phyloP scores from a whole-genome alignment of 2,888 invertebrate genomes.

The Drosophila picticornis region DNA sequence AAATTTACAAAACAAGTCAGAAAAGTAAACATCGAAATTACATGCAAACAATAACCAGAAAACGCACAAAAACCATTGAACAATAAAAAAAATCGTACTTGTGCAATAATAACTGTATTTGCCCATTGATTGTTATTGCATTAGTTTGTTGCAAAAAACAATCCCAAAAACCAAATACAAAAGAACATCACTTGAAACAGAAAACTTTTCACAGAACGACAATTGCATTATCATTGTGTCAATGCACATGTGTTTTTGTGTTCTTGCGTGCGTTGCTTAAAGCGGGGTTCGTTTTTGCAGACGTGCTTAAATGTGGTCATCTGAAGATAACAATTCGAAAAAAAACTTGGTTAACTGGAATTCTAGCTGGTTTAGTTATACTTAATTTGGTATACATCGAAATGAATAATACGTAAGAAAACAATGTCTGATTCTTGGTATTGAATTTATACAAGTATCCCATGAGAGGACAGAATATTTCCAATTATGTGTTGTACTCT shows the following conservation, averaged over 20 bases:
- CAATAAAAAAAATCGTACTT: conserved; percentile 43
- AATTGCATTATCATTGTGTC: conserved; percentile 61
- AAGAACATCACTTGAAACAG: conserved; percentile 26
- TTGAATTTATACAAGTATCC: background rate
- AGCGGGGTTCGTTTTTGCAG: background rate
- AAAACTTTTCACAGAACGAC: conserved; percentile 63
- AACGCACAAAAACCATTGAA: conserved; percentile 32
- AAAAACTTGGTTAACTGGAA: background rate
- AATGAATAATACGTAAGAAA: background rate
- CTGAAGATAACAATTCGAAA: background rate
- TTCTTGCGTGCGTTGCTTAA: background rate
- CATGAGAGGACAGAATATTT: background rate
- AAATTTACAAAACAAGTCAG: conserved; percentile 66
- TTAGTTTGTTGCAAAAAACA: conserved; percentile 59
- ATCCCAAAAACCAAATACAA: conserved; percentile 18
- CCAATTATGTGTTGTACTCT: background rate
- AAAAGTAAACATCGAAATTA: conserved; percentile 67
- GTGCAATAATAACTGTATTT: conserved; percentile 73
- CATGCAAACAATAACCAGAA: conserved; percentile 19
- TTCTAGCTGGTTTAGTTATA: background rate
- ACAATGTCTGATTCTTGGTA: background rate
- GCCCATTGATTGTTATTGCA: conserved; percentile 79
- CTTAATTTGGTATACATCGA: background rate
- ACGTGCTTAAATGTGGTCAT: background rate
- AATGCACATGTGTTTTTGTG: conserved; percentile 9